Evolutionary conservation across 2,888 invertebrate genomes (phyloP), one percentile per base, ranked within the genome.

Genomic region (Cataglyphis altisquamis): DNA sequence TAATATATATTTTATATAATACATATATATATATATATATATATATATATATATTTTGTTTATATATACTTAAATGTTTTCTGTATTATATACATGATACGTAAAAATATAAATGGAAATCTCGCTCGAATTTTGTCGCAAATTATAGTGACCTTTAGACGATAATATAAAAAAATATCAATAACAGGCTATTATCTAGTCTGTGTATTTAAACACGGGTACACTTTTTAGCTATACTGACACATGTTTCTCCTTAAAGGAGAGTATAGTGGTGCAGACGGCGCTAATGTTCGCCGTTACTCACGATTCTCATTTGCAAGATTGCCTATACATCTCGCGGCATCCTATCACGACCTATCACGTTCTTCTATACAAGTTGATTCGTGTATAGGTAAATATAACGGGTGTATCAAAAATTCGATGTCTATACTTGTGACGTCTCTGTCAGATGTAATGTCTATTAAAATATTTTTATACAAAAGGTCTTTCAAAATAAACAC

Each of bases 221-320:
- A 88, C 9, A 72, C 57, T 60, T 73, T 57, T 72, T 80, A 80
- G 60, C 60, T 72, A 36, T 36, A 78, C 32, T 45, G n/a, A 60
- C 78, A n/a, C 25, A 87, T 85, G 67, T 57, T 72, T 80, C 64
- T 75, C 55, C 77, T 73, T 82, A 78, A 60, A 62, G 74, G 83
- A 81, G 86, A 70, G 86, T 85, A 89, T 77, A 77, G 87, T 89
- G 77, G 88, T 81, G 75, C 80, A 86, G 87, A 88, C 89, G 93
- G 92, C 92, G 92, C 93, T 94, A 94, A 94, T 93, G 93, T 90
- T 89, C 91, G 87, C 91, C 93, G 93, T 94, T 93, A 94, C 91
- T 94, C 94, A 93, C 93, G 94, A 93, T 93, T 94, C 94, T 94
- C 94, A 94, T 94, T 94, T 94, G 93, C 94, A 93, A 94, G 93